Percentiles rank a stretch among this genome's conserved stretches.
These are phyloP conservation scores for Colletes latitarsis DNA, from an alignment of 1,140 invertebrate species.

Conservation along the genomic window DNA sequence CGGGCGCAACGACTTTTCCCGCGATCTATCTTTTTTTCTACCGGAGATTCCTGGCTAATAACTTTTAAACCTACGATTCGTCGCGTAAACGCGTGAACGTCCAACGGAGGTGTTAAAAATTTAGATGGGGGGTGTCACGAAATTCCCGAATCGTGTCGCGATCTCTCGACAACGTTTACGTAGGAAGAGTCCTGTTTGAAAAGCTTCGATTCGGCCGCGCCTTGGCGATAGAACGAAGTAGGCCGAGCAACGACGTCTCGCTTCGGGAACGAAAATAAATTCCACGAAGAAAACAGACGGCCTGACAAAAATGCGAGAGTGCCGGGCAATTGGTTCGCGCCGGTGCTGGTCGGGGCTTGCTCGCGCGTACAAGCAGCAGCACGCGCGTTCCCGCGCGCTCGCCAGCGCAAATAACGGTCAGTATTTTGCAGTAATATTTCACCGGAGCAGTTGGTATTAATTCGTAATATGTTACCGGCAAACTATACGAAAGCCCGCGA, in stretches of 20 bases:
- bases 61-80: too few species aligned
- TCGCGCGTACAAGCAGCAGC: conserved; percentile 45
- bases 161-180: too few species aligned
- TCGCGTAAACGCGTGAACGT: too few species aligned
- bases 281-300: conserved; percentile 53
- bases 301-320: conserved; percentile 55
- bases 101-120: too few species aligned
- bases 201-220: background rate
- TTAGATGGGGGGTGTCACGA: too few species aligned
- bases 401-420: conserved; percentile 79
- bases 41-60: too few species aligned
- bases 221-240: too few species aligned
- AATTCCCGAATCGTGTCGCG: too few species aligned
- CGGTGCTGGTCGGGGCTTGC: background rate
- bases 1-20: background rate
- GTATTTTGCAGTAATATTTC: conserved; percentile 82
- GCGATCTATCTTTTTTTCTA: too few species aligned
- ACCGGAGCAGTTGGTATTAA: conserved; percentile 82
- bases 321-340: conserved; percentile 52
- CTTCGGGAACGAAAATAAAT: conserved; percentile 48
- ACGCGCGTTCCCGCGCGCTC: conserved; percentile 53
- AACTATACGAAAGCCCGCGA: conserved; percentile 79
- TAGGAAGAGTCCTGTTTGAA: too few species aligned
- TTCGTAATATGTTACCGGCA: conserved; percentile 82
- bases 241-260: conserved; percentile 21